phyloP scores from a whole-genome alignment of 2,113 vertebrate species.

The Plecotus auritus region DNA sequence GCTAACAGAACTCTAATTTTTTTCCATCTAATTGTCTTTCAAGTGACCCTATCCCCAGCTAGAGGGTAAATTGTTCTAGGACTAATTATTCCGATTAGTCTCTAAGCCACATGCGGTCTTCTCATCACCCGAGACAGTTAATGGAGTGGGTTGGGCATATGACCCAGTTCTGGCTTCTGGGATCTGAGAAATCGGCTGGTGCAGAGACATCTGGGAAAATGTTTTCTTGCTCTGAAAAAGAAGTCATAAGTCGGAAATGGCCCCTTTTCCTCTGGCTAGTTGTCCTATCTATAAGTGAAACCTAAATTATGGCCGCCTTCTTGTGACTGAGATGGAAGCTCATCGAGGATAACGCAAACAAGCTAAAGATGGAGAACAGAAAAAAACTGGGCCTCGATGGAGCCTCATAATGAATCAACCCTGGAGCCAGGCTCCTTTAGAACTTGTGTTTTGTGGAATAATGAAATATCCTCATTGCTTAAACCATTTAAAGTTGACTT shows the following conservation, averaged over 20 bases:
- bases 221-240: neutral
- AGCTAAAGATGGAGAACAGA: neutral
- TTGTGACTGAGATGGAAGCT: neutral
- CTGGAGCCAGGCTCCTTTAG: neutral
- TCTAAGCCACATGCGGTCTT: neutral
- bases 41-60: neutral
- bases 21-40: neutral
- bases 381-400: neutral
- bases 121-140: neutral
- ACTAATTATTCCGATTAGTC: neutral
- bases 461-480: neutral
- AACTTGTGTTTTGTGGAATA: neutral
- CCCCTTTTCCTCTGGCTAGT: neutral
- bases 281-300: neutral
- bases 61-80: neutral
- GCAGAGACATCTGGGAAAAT: neutral
- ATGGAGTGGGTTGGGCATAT: neutral
- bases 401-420: neutral
- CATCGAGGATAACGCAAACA: neutral
- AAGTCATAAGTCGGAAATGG: neutral
- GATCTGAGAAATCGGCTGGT: neutral
- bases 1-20: neutral
- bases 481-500: neutral
- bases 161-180: neutral
- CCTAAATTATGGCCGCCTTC: neutral